Conservation (phyloP, 1,140 invertebrate species). For the Drosophila fuyamai region DNA sequence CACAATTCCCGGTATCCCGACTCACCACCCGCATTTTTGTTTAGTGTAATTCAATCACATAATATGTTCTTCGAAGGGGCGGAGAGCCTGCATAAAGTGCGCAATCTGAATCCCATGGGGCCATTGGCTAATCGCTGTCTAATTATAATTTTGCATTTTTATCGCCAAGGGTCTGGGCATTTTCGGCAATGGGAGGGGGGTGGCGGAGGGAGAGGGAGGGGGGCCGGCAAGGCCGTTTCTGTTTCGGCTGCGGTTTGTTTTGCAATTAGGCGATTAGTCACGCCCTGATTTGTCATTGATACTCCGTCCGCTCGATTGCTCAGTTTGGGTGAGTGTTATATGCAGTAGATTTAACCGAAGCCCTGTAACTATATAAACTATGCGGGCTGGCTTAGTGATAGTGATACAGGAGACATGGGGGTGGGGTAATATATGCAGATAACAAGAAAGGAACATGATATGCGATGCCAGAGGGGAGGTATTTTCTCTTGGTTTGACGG, state of each 20-base stretch:
- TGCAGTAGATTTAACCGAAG: not conserved
- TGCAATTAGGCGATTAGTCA: constrained; percentile 77
- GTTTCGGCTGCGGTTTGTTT: constrained; percentile 46
- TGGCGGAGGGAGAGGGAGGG: constrained; percentile 2
- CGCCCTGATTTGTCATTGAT: constrained; percentile 79
- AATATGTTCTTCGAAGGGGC: not conserved
- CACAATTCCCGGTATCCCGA: constrained; percentile 31
- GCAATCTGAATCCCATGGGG: constrained; percentile 58
- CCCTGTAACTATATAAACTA: constrained; percentile 12
- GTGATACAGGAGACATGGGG: constrained; percentile 4
- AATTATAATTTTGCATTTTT: constrained; percentile 78
- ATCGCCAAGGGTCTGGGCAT: constrained; percentile 23
- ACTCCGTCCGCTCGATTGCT: constrained; percentile 40
- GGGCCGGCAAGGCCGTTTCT: constrained; percentile 34
- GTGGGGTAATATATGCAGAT: constrained; percentile 4
- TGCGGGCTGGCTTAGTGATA: constrained; percentile 34
- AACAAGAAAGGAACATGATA: constrained; percentile 19
- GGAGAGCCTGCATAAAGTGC: constrained; percentile 70
- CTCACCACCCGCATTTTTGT: constrained; percentile 59
- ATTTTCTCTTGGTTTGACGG: not conserved
- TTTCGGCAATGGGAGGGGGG: not conserved
- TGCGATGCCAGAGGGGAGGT: not conserved
- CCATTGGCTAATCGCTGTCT: constrained; percentile 71
- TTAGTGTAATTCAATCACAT: constrained; percentile 64
- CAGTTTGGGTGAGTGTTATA: constrained; percentile 34